phyloP scores from a whole-genome alignment of 2,888 invertebrate genomes.

The Dendrolimus pini region DNA sequence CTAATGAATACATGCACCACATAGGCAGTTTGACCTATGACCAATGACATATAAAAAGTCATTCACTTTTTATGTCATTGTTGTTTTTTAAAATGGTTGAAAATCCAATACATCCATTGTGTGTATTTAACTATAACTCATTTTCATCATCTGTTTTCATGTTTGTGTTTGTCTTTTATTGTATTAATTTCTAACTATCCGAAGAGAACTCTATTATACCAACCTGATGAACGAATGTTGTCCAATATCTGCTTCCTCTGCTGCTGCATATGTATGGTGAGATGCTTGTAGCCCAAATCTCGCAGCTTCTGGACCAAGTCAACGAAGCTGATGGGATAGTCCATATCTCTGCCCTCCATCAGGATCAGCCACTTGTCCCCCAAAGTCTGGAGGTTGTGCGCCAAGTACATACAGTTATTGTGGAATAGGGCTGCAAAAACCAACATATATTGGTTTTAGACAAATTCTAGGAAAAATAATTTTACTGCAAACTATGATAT shows the following conservation, averaged over 20 bases:
- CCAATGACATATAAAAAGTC: too few species aligned
- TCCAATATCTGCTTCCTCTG: constrained; percentile 86
- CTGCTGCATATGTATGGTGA: constrained; percentile 83
- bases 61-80: too few species aligned
- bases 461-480: too few species aligned
- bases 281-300: constrained; percentile 80
- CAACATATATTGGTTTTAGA: background rate
- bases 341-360: constrained; percentile 71
- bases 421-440: constrained; percentile 83
- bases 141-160: too few species aligned
- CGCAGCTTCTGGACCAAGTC: constrained; percentile 82
- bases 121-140: too few species aligned
- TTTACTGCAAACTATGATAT: too few species aligned
- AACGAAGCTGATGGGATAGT: constrained; percentile 79
- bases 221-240: constrained; percentile 85
- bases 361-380: constrained; percentile 81
- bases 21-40: too few species aligned
- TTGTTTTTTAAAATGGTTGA: too few species aligned
- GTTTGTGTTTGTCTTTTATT: too few species aligned
- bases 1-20: too few species aligned
- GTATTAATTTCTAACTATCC: too few species aligned
- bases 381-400: constrained; percentile 82
- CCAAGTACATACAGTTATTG: constrained; percentile 94
- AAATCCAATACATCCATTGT: too few species aligned
- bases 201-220: constrained; percentile 9